Percentiles rank a stretch among this genome's conserved stretches.
Conservation (phyloP, 30 jellyfish, hydroid and myxozoan genomes). For the Hydra vulgaris region DNA sequence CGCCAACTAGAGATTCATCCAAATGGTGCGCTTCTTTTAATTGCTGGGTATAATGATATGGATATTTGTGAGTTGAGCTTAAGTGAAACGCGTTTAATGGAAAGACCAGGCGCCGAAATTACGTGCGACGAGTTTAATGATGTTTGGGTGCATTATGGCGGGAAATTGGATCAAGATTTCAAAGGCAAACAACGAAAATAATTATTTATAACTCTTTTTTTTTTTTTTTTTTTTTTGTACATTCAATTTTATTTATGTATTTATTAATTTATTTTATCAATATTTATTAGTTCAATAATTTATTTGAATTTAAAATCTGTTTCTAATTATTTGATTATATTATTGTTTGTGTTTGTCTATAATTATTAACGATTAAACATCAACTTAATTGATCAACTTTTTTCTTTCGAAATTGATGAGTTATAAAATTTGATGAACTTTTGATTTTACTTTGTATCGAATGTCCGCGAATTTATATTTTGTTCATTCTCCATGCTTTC, state of each 20-base stretch:
- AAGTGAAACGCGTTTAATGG: slow-evolving; percentile 65
- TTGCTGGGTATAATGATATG: slow-evolving; percentile 84
- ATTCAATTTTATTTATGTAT: too few species aligned
- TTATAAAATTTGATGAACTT: too few species aligned
- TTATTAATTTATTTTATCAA: too few species aligned
- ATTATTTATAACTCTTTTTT: background rate
- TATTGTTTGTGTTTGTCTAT: too few species aligned
- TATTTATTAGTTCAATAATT: too few species aligned
- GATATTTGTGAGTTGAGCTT: slow-evolving; percentile 95
- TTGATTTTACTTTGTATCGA: too few species aligned
- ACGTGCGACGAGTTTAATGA: slow-evolving; percentile 64
- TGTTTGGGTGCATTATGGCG: slow-evolving; percentile 79
- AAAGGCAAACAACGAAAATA: slow-evolving; percentile 50
- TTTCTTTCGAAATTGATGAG: too few species aligned
- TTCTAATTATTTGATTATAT: too few species aligned
- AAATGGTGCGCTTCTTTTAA: slow-evolving; percentile 70
- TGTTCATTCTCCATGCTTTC: background rate
- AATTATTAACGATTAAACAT: too few species aligned
- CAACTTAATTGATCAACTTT: too few species aligned
- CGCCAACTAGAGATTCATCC: slow-evolving; percentile 95
- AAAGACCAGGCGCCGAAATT: slow-evolving; percentile 95
- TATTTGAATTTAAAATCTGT: too few species aligned
- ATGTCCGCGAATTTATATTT: background rate
- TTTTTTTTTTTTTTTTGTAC: too few species aligned
- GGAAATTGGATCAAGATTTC: slow-evolving; percentile 33